Conservation (phyloP, 1,140 invertebrate species). For the Pollicipes pollicipes region DNA sequence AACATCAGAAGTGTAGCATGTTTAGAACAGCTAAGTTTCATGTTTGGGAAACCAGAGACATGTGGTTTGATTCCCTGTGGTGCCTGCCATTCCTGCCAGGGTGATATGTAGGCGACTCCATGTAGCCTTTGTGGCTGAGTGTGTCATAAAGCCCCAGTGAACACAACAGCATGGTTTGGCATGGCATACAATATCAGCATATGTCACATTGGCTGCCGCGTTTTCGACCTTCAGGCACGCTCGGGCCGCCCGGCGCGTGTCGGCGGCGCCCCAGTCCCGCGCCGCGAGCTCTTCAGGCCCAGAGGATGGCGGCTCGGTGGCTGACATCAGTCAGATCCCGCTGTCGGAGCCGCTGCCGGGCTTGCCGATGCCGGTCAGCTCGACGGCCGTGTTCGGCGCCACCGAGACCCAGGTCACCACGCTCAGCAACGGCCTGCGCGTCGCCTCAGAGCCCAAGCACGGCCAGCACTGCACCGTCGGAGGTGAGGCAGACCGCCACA, state of each 20-base stretch:
- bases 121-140: not conserved
- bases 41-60: no score
- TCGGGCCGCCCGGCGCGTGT: slow-evolving; percentile 9
- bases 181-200: no score
- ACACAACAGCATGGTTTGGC: not conserved
- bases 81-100: no score
- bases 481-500: slow-evolving; percentile 34
- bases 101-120: no score
- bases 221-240: no score
- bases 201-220: no score
- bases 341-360: slow-evolving; percentile 55
- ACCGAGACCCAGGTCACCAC: slow-evolving; percentile 61
- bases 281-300: slow-evolving; percentile 10
- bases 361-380: slow-evolving; percentile 55
- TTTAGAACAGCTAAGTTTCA: no score
- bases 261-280: slow-evolving; percentile 5
- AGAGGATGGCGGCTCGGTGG: not conserved
- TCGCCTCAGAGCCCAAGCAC: slow-evolving; percentile 88
- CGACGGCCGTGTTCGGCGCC: slow-evolving; percentile 36
- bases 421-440: slow-evolving; percentile 66
- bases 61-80: no score
- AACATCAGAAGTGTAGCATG: no score
- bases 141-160: slow-evolving; percentile 1
- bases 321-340: slow-evolving; percentile 32
- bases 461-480: slow-evolving; percentile 96